Base-by-base conservation (phyloP, 2,888 invertebrate genomes). In the Machimus rusticus region DNA sequence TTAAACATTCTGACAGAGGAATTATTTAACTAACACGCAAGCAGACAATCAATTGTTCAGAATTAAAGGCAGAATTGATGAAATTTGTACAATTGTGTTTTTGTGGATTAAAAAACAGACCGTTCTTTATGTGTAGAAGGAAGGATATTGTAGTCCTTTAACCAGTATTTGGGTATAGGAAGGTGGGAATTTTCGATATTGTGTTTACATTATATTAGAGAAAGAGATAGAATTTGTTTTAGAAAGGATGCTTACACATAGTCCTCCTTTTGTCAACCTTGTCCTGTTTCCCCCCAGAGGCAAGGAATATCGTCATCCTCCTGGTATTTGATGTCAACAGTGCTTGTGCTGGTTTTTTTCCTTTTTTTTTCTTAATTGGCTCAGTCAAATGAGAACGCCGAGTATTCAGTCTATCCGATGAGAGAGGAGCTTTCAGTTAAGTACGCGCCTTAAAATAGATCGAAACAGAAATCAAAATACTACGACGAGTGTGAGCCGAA, bases 371-470 rank as follows among this genome's bases (percentile, higher is more conserved):
- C 79, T 51, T 76, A 76, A 37, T 34, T 37, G 37, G 16, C 34
- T 76, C 37, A 34, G 76, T 34, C 5, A 34, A 76, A 34, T 34
- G 66, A 66, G 66, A 66, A 66, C 66, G 66, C 5, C 23, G 66
- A 23, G 78, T 39, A 78, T 19, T 39, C 51, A 89, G 37, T 81
- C 55, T 89, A 87, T 87, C 88, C 84, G 87, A 85, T 86, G 87
- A 88, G 66, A 87, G 39, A 84, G 87, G 84, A 90, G 87, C 88
- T 87, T 88, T 87, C 85, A 87, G 87, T 88, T 76, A 78, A 87
- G 77, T 87, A 82, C 87, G 87, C 87, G 87, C 87, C 87, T 88
- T 87, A 85, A 87, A 87, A 88, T 88, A 88, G 88, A 85, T 87
- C 87, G 87, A 87, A 88, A 87, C 84, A 86, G 87, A 87, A 87